Percentiles rank a stretch among this genome's conserved stretches.
Evolutionary conservation across 2,888 invertebrate genomes (phyloP).

Genomic region (Diplolepis rosae): DNA sequence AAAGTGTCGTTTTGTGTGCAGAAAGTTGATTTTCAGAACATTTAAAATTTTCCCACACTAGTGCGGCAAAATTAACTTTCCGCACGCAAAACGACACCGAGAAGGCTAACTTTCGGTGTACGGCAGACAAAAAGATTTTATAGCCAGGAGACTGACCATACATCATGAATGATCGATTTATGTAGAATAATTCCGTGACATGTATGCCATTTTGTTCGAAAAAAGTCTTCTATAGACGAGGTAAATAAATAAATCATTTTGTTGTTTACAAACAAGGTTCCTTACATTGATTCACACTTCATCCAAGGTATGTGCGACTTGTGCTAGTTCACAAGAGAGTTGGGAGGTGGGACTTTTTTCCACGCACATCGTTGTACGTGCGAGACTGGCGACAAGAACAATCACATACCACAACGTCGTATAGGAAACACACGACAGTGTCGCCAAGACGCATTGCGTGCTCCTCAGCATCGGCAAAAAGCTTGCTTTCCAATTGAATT

Average conservation of each 20-base stretch:
- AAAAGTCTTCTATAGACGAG: neutral
- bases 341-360: conserved; percentile 2
- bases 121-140: neutral
- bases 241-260: conserved; percentile 17
- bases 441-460: conserved; percentile 68
- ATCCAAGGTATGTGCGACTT: neutral
- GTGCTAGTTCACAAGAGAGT: neutral
- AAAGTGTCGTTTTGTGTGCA: too few species aligned
- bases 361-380: conserved; percentile 33
- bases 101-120: too few species aligned
- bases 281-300: conserved; percentile 21
- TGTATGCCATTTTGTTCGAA: neutral
- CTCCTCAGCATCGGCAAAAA: conserved; percentile 57
- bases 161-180: neutral
- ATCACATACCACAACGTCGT: conserved; percentile 49
- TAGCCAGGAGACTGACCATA: neutral
- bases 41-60: too few species aligned
- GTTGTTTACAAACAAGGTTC: conserved; percentile 20
- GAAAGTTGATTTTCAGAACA: too few species aligned
- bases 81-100: too few species aligned
- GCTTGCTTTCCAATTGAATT: conserved; percentile 48
- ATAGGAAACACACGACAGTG: conserved; percentile 52
- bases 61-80: too few species aligned
- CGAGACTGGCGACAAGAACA: conserved; percentile 49
- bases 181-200: neutral